Base-by-base conservation (phyloP, 2,888 invertebrate genomes). In the Celastrina argiolus region DNA sequence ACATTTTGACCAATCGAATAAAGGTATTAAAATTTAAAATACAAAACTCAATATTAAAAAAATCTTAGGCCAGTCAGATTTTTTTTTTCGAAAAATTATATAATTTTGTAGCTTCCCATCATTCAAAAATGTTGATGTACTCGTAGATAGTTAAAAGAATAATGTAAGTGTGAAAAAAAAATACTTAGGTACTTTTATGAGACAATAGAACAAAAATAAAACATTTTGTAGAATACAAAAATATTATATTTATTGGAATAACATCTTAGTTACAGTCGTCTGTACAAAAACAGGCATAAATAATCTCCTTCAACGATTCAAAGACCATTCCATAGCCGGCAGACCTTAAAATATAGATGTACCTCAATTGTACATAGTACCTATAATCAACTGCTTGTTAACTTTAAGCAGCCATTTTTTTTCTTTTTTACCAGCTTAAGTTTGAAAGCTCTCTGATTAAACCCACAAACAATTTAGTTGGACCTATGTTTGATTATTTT, bases 261-360 rank as follows among this genome's bases (percentile, higher is more conserved):
- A 39, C 31, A 51, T 10, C 61, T 63, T 64, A 16, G 61, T 65
- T 12, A 61, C 61, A 58, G 73, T 74, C 75, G 72, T 80, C 78
- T 81, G 77, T 81, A 82, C 80, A n/a, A 59, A 81, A 76, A 77
- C 72, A 77, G 76, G 70, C 67, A 66, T 36, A 58, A 34, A 61
- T 61, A 26, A 26, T 14, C 39, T 22, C 36, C 18, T 22, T 4
- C 22, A 61, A 18, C 14, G 12, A 31, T 58, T 31, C 31, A 61
- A 12, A 36, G 39, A 18, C 14, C 10, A 61, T 22, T 61, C 36
- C 61, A 39, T 51, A 51, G n/a, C 18, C 10, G 6, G 12, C 26
- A 22, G 22, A 22, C 51, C 26, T 51, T 22, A 14, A 51, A 51
- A 51, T 26, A 51, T 51, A 51, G 51, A 51, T 26, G 22, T 51